phyloP scores from a whole-genome alignment of 2,113 vertebrate genomes.

The Puffinus mauretanicus region DNA sequence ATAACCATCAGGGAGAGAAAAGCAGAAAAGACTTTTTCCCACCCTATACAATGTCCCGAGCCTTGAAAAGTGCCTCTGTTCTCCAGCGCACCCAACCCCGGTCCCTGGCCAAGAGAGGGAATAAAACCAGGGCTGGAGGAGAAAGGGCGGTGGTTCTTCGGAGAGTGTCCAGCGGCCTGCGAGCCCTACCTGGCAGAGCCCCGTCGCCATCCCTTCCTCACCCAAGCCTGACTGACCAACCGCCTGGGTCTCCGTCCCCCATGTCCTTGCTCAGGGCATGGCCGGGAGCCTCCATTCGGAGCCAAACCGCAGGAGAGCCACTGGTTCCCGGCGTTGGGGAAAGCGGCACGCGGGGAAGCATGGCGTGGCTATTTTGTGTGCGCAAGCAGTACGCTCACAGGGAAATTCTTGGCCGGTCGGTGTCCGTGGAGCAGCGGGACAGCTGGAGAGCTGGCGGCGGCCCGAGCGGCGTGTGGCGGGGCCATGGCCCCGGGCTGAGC shows the following conservation, averaged over 20 bases:
- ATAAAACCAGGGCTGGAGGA: background rate
- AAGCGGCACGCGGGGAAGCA: background rate
- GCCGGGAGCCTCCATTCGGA: accelerated
- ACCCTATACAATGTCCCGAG: background rate
- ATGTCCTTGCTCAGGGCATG: background rate
- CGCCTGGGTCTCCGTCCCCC: accelerated
- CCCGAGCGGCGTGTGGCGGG: accelerated
- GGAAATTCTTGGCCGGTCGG: accelerated
- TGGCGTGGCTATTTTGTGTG: background rate
- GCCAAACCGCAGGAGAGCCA: accelerated
- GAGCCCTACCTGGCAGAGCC: background rate
- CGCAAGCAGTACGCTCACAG: accelerated
- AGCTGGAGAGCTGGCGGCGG: accelerated
- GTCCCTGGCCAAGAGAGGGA: background rate
- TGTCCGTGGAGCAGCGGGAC: accelerated
- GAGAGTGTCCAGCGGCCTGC: background rate
- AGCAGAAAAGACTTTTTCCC: background rate
- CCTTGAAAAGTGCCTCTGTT: slow-evolving; percentile 16
- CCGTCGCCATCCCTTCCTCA: accelerated
- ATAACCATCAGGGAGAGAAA: background rate
- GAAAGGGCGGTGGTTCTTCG: accelerated
- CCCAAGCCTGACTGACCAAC: accelerated
- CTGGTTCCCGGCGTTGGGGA: background rate
- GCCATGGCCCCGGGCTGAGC: background rate
- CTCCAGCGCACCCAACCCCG: background rate